Percentiles rank a stretch among this genome's conserved stretches.
These are phyloP conservation scores for Hermetia illucens DNA, from an alignment of 1,140 invertebrate genomes.

Conservation along the genomic window DNA sequence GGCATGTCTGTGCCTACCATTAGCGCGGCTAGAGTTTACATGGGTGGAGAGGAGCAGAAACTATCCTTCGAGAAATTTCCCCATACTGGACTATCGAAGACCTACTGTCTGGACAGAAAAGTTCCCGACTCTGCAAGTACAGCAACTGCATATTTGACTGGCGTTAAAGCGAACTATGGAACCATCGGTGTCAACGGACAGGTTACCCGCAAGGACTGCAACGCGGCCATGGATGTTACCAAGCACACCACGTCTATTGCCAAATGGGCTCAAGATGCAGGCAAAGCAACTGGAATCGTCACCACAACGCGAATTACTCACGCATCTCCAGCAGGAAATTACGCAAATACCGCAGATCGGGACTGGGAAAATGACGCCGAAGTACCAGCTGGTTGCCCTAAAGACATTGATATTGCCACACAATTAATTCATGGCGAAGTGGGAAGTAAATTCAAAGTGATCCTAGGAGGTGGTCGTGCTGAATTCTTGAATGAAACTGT, in stretches of 20 bases:
- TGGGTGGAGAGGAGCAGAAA: conserved; percentile 46
- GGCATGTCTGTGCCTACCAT: conserved; percentile 66
- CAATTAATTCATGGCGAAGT: conserved; percentile 57
- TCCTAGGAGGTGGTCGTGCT: conserved; percentile 57
- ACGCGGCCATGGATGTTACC: conserved; percentile 34
- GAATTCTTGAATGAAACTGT: conserved; percentile 51
- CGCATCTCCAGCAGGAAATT: conserved; percentile 58
- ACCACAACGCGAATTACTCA: conserved; percentile 68
- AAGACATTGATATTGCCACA: conserved; percentile 54
- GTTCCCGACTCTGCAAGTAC: conserved; percentile 66
- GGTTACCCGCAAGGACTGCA: conserved; percentile 42
- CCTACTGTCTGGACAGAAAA: conserved; percentile 69
- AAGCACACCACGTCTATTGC: conserved; percentile 50
- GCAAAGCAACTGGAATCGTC: conserved; percentile 60
- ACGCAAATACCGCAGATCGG: conserved; percentile 56
- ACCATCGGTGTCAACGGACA: conserved; percentile 58
- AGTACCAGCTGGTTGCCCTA: conserved; percentile 28
- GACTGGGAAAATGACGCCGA: conserved; percentile 62
- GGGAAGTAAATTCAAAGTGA: conserved; percentile 43
- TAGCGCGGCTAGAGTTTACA: conserved; percentile 50
- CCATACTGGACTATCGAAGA: conserved; percentile 58
- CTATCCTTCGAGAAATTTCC: conserved; percentile 68
- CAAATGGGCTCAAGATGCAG: conserved; percentile 55
- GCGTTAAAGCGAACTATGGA: conserved; percentile 70
- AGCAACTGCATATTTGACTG: conserved; percentile 63